A percentile compares a stretch with the other conserved stretches of the same genome.
These are phyloP conservation scores for Brachypterus glaber DNA, from an alignment of 2,888 invertebrate species.

Conservation along the genomic window DNA sequence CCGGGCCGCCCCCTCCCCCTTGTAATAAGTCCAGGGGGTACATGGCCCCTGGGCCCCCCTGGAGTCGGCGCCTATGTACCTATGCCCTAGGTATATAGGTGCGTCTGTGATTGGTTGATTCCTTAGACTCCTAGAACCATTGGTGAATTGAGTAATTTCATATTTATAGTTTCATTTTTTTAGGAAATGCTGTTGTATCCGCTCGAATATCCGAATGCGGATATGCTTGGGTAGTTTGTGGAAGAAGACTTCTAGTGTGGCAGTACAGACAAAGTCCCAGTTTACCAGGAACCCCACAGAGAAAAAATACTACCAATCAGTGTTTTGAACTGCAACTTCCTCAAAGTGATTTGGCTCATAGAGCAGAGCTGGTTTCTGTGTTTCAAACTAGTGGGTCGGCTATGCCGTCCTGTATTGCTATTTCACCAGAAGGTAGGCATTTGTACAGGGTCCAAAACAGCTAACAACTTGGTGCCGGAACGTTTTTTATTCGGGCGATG, in stretches of 20 bases:
- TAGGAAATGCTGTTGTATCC: constrained; percentile 40
- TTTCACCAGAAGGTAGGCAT: constrained; percentile 73
- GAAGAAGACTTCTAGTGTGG: constrained; percentile 80
- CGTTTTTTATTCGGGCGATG: no score
- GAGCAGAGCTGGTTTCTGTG: constrained; percentile 72
- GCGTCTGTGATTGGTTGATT: no score
- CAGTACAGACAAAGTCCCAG: constrained; percentile 48
- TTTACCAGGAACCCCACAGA: constrained; percentile 40
- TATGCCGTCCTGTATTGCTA: constrained; percentile 76
- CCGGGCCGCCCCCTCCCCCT: no score
- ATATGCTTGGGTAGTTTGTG: constrained; percentile 62
- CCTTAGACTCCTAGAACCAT: no score
- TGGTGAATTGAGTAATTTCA: no score
- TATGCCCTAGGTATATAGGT: no score
- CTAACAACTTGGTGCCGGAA: neutral
- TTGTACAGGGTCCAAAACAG: neutral
- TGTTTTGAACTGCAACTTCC: constrained; percentile 82
- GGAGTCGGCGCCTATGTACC: no score
- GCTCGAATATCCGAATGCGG: constrained; percentile 45
- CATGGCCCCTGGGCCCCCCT: no score
- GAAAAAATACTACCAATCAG: constrained; percentile 44
- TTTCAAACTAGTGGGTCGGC: constrained; percentile 52
- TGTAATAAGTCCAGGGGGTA: no score
- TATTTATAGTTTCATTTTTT: no score
- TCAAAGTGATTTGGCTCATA: constrained; percentile 85